Conservation (phyloP, 2,797 vertebrate genomes). For the Rousettus madagascariensis region DNA sequence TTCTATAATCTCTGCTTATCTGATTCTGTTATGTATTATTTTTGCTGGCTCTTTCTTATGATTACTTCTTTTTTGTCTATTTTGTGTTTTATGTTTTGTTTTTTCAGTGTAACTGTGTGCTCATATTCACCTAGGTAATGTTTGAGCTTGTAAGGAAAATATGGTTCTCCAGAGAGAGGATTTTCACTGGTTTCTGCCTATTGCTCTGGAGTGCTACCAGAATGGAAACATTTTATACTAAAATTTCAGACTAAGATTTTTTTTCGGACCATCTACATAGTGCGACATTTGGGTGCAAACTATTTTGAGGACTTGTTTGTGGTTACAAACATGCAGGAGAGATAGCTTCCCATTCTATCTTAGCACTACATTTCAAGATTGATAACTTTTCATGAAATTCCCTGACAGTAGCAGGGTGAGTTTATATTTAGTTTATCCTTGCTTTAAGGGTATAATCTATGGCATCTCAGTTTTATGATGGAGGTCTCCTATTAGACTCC, state of each 20-base stretch:
- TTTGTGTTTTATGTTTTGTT: neutral
- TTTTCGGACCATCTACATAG: neutral
- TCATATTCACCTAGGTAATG: neutral
- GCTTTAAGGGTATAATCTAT: neutral
- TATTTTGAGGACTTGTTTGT: neutral
- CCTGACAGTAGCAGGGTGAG: neutral
- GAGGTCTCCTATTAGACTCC: neutral
- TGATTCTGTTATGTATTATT: neutral
- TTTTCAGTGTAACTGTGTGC: neutral
- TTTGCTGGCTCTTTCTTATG: neutral
- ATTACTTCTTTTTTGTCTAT: neutral
- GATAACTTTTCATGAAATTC: conserved; percentile 22
- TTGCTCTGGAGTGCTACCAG: neutral
- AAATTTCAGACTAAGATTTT: neutral
- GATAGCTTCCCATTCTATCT: neutral
- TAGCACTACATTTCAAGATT: neutral
- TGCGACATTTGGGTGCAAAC: neutral
- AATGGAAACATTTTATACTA: neutral
- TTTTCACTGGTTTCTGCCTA: neutral
- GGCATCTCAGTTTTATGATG: neutral
- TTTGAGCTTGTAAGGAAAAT: neutral
- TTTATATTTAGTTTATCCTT: neutral
- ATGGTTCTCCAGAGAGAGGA: neutral
- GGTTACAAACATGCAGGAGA: neutral
- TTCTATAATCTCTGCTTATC: neutral